Conservation (phyloP, 2,888 invertebrate species). For the Tuberolachnus salignus region DNA sequence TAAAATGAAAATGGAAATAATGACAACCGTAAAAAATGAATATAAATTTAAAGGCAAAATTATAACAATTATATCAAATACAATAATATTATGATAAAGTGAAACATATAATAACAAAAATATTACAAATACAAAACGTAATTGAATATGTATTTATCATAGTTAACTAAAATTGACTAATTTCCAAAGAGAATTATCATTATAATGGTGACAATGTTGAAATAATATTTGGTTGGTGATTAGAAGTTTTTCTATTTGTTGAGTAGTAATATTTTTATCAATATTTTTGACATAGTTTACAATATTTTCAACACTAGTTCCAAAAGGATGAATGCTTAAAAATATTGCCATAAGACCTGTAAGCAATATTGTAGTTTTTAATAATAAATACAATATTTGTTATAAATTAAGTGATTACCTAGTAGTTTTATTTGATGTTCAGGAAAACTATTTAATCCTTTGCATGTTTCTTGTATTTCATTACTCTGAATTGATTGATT, state of each 20-base stretch:
- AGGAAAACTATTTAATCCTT: conserved; percentile 60
- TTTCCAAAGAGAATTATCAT: conserved; percentile 85
- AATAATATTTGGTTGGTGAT: conserved; percentile 63
- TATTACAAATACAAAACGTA: background rate
- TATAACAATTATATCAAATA: background rate
- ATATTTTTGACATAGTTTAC: conserved; percentile 88
- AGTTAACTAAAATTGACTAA: conserved; percentile 73
- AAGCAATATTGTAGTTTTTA: conserved; percentile 53
- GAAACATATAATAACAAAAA: conserved; percentile 13
- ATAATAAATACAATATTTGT: conserved; percentile 3
- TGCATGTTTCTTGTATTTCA: conserved; percentile 61
- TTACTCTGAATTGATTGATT: conserved; percentile 63
- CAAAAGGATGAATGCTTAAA: conserved; percentile 90
- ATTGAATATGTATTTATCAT: background rate
- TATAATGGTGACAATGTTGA: conserved; percentile 72
- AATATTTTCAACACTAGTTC: conserved; percentile 87
- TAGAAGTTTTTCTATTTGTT: conserved; percentile 78
- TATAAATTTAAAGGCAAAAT: conserved; percentile 23
- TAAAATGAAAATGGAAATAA: background rate
- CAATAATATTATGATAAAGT: background rate
- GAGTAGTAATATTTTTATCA: conserved; percentile 73
- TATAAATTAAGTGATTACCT: conserved; percentile 65
- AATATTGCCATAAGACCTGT: conserved; percentile 83
- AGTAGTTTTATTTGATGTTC: conserved; percentile 71
- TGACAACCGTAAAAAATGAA: background rate